phyloP scores from a whole-genome alignment of 2,797 vertebrate species.

The Antennarius maculatus region DNA sequence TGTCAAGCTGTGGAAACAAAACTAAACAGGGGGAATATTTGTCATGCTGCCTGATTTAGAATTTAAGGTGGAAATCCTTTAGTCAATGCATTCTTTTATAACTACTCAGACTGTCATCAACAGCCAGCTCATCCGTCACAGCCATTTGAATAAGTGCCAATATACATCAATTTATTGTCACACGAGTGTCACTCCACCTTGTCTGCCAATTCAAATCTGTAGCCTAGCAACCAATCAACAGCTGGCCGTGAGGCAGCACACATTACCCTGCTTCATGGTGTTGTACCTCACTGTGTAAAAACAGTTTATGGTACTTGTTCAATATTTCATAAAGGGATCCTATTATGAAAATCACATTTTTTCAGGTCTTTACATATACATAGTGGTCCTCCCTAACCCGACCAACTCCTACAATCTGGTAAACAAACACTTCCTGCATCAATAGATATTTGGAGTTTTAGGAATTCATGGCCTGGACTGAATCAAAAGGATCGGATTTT shows the following conservation, averaged over 20 bases:
- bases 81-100: background rate
- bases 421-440: too few species aligned
- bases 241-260: conserved; percentile 27
- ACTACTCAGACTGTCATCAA: background rate
- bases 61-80: conserved; percentile 6
- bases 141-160: conserved; percentile 19
- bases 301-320: background rate
- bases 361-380: too few species aligned
- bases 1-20: too few species aligned
- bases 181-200: conserved; percentile 30
- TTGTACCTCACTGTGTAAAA: background rate
- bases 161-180: conserved; percentile 12
- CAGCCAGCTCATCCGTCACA: conserved; percentile 27
- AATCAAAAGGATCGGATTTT: too few species aligned
- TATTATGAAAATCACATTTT: too few species aligned
- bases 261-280: background rate
- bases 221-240: conserved; percentile 53
- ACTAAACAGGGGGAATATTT: background rate
- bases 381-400: too few species aligned
- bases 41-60: background rate
- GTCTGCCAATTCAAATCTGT: conserved; percentile 42
- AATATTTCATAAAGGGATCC: background rate
- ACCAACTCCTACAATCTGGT: too few species aligned
- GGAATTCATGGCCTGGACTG: too few species aligned
- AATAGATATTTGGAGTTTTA: too few species aligned